Evolutionary conservation across 2,888 invertebrate genomes (phyloP).

Genomic region (Drosophila percnosoma): DNA sequence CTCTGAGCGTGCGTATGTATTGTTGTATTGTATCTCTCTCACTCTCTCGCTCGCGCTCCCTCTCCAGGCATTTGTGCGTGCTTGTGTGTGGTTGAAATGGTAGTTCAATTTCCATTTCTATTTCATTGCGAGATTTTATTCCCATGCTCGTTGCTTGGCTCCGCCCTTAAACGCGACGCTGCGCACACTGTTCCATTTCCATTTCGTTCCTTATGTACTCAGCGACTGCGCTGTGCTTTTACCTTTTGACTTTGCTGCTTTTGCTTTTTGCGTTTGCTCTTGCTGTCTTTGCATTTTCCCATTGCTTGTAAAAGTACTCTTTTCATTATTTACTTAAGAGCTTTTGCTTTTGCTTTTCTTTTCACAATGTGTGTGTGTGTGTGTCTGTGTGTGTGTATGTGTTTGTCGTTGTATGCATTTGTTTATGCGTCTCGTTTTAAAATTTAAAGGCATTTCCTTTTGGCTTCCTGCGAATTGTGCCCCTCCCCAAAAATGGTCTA

Average conservation of each 20-base stretch:
- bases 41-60: neutral
- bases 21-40: constrained; percentile 29
- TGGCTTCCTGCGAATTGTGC: constrained; percentile 11
- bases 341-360: constrained; percentile 47
- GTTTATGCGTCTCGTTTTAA: constrained; percentile 81
- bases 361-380: constrained; percentile 15
- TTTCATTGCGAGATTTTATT: constrained; percentile 63
- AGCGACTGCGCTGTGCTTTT: constrained; percentile 40
- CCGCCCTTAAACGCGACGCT: constrained; percentile 63
- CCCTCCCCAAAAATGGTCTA: constrained; percentile 46
- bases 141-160: constrained; percentile 49
- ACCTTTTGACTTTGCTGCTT: constrained; percentile 30
- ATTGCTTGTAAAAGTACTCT: constrained; percentile 59
- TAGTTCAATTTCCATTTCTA: constrained; percentile 66
- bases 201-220: constrained; percentile 66
- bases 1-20: constrained; percentile 45
- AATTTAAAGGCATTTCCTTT: constrained; percentile 77
- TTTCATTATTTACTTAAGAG: constrained; percentile 78
- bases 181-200: constrained; percentile 62
- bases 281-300: constrained; percentile 49
- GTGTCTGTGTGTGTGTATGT: constrained; percentile 27
- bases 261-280: constrained; percentile 47
- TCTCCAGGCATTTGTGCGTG: constrained; percentile 14
- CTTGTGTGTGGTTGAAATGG: constrained; percentile 58
- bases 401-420: constrained; percentile 62